phyloP scores from a whole-genome alignment of 2,888 invertebrate species.

The Aphidoletes aphidimyza region DNA sequence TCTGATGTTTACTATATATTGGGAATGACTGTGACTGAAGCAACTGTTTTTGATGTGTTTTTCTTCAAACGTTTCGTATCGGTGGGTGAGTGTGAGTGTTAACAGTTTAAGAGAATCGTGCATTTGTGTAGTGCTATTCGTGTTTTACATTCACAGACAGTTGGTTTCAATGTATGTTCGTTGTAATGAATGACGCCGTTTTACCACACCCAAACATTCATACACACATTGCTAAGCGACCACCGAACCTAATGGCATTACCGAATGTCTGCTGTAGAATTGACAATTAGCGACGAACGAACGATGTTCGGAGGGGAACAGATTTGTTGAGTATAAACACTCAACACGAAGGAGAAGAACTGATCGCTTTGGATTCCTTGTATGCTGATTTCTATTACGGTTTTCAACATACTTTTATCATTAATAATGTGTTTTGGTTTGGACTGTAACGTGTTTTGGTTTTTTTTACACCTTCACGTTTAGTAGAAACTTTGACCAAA shows the following conservation, averaged over 20 bases:
- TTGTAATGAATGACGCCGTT: slow-evolving; percentile 29
- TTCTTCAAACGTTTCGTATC: background rate
- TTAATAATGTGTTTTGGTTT: too few relatives aligned
- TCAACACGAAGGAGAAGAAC: too few relatives aligned
- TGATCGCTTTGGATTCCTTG: too few relatives aligned
- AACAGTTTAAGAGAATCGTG: background rate
- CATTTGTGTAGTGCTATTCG: background rate
- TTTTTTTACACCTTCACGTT: too few relatives aligned
- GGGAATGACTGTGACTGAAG: background rate
- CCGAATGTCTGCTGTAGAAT: background rate
- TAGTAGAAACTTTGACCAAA: too few relatives aligned
- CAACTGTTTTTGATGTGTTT: slow-evolving; percentile 6
- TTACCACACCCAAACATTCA: slow-evolving; percentile 36
- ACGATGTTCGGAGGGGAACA: background rate
- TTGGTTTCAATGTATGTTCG: background rate
- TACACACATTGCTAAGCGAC: background rate
- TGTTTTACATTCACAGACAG: too few relatives aligned
- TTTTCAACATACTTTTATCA: too few relatives aligned
- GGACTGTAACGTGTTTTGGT: too few relatives aligned
- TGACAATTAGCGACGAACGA: slow-evolving; percentile 9
- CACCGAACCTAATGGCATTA: background rate
- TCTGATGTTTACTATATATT: background rate
- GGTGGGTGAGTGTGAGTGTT: background rate
- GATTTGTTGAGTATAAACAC: background rate
- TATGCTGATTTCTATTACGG: too few relatives aligned